Base-by-base conservation (phyloP, 92 coral and sea anemone genomes). In the Palythoa heliodiscus region DNA sequence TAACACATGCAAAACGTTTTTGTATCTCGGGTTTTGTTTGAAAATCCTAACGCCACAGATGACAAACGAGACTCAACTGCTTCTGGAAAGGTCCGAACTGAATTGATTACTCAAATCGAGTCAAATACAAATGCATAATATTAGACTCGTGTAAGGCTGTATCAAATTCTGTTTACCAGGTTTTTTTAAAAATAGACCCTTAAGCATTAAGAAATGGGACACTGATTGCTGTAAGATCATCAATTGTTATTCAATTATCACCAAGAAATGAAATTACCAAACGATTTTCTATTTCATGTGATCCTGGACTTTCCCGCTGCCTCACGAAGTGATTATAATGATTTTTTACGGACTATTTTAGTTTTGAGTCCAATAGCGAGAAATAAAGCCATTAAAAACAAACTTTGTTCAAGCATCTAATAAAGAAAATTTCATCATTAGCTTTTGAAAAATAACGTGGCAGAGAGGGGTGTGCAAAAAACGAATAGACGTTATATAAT, bases 211-310 rank as follows among this genome's bases (percentile, higher is more conserved):
- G 50, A 43, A 43, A 43, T 43, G 76, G 76, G 13, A 72, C 38
- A 38, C 3, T 72, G 53, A 29, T 72, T 29, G n/a, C 39, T 13
- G 9, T 40, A 2, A 55, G 39, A 35, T 15, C 15, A 13, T 72
- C 76, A 72, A 72, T 72, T 72, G 76, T 72, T 38, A 40, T 17
- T 72, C 76, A 72, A 72, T 72, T 72, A 72, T 13, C 76, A 38
- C 76, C 19, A 39, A 2, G 76, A 72, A 72, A 16, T 72, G 25
- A 23, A 72, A 29, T 72, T 35, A 23, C 76, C 23, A 72, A 72
- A 72, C 76, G 39, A 72, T 19, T 23, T 72, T 72, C 53, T 39
- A 39, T 37, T 54, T 37, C 14, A 35, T 72, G 76, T 40, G 52
- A 71, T 10, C 12, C 19, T 37, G 37, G 38, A 38, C 15, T 20